Evolutionary conservation across 2,888 invertebrate genomes (phyloP).

Genomic region (Brenthis daphne): DNA sequence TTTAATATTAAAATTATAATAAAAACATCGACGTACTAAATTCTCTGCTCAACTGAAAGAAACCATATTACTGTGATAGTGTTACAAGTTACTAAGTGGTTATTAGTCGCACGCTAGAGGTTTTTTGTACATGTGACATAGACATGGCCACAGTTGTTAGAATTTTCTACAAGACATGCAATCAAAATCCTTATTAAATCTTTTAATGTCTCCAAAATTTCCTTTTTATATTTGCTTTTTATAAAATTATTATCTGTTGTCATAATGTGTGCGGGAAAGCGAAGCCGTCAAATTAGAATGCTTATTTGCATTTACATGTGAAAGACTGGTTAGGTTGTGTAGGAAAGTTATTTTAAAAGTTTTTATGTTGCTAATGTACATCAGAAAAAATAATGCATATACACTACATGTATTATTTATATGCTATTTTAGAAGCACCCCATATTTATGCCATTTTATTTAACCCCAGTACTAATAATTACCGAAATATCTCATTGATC

Average conservation of each 20-base stretch:
- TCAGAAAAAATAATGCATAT: neutral
- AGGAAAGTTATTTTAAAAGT: slow-evolving; percentile 19
- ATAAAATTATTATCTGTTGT: no score
- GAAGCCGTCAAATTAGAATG: slow-evolving; percentile 8
- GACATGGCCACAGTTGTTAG: no score
- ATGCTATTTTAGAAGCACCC: slow-evolving; percentile 7
- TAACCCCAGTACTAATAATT: neutral
- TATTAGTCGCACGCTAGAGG: slow-evolving; percentile 32
- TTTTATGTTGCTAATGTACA: slow-evolving; percentile 30
- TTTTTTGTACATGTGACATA: slow-evolving; percentile 5
- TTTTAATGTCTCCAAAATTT: no score
- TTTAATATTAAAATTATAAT: slow-evolving; percentile 21
- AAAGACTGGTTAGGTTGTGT: slow-evolving; percentile 41
- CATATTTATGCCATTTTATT: neutral
- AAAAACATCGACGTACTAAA: slow-evolving; percentile 10
- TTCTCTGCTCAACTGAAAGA: slow-evolving; percentile 23
- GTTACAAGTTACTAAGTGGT: slow-evolving; percentile 14
- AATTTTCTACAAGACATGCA: no score
- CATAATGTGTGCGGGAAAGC: neutral
- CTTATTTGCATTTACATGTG: slow-evolving; percentile 17
- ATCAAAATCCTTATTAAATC: no score
- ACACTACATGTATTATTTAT: neutral
- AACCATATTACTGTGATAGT: slow-evolving; percentile 27
- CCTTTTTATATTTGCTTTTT: no score
- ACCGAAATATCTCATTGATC: neutral